These are phyloP conservation scores for Henicopernis longicauda DNA, from an alignment of 2,113 vertebrate species.

Conservation along the genomic window DNA sequence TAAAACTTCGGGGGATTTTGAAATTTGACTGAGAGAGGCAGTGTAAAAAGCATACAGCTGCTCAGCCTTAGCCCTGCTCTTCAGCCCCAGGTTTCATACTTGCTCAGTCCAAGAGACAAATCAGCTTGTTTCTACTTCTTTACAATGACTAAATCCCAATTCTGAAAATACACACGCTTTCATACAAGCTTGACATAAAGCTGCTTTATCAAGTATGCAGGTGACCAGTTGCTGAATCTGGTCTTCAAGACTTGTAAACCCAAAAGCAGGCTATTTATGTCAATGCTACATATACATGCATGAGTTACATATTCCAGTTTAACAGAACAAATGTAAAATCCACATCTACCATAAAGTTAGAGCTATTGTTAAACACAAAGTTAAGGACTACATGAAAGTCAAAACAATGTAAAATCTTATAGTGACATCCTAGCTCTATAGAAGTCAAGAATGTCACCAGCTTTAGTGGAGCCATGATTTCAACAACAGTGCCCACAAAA, in stretches of 20 bases:
- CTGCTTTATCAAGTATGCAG: background rate
- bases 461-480: background rate
- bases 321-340: background rate
- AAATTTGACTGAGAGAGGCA: background rate
- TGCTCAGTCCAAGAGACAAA: background rate
- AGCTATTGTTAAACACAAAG: background rate
- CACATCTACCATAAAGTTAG: background rate
- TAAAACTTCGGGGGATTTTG: background rate
- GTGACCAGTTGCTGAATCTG: background rate
- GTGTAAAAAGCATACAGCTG: background rate
- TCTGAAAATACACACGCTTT: background rate
- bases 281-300: background rate
- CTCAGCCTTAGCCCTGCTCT: background rate
- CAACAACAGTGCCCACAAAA: background rate
- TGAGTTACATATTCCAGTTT: background rate
- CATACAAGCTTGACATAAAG: background rate
- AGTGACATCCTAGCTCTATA: background rate
- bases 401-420: background rate
- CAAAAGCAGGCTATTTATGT: background rate
- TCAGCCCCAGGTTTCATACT: background rate
- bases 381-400: background rate
- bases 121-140: background rate
- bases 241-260: background rate
- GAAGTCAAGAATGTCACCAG: background rate
- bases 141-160: background rate